Base-by-base conservation (phyloP, 2,113 vertebrate genomes). In the Psittacus erithacus region DNA sequence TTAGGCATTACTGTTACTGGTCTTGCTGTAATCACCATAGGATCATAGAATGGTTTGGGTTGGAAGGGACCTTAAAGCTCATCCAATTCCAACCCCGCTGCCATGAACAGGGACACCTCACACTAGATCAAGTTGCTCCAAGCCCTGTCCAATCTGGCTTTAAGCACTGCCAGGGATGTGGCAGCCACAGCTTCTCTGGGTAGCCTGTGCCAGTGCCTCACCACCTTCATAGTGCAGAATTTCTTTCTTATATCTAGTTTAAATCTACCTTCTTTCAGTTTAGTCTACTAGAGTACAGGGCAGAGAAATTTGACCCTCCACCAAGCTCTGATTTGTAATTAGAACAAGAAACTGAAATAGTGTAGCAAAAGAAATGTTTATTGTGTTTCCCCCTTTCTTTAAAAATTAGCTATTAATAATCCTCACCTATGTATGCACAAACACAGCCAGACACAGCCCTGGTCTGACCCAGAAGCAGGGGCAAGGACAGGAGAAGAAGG, bases 311-410 rank as follows among this genome's bases (percentile, higher is more conserved):
- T 33, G 57, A 14, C 24, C 7, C 17, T n/a, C 9, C 10, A 39
- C 11, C 33, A 47, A 35, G 7, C 18, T 79, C 57, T 55, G 64
- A 16, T 67, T 46, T 5, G 4, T 3, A 28, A 46, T n/a, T 53
- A 59, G 11, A 64, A 17, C 6, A 65, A 77, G 41, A 65, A 70
- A n/a, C 35, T 60, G 35, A 67, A 84, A 81, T 29, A 55, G 2
- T 1, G 1, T 6, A 75, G n/a, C 1, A 19, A 60, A 84, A 64
- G 11, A 64, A 59, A 13, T 0, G 0, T 43, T 57, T 8, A 3
- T 17, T 43, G 13, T 8, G 3, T 69, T 76, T 43, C 7, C 27
- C 11, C 39, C n/a, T 78, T 52, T 74, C 49, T 63, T 63, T 38
- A 85, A 59, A 69, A 87, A 11, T 1, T 12, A 43, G 3, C 11